Evolutionary conservation across 2,113 vertebrate genomes (phyloP).

Genomic region (Gyps fulvus): DNA sequence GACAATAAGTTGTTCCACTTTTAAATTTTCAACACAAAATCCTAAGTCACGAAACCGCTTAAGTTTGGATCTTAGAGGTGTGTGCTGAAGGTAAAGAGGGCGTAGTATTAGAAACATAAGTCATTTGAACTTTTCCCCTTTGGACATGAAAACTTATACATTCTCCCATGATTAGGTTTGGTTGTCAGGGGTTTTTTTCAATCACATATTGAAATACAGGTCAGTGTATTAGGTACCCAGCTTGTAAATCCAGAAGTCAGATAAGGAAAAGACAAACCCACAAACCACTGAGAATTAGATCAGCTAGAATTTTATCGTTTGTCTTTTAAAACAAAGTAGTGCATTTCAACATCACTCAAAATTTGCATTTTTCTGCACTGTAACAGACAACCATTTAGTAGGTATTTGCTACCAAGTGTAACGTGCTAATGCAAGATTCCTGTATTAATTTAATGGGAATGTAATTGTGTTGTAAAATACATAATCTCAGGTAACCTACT

Average conservation of each 20-base stretch:
- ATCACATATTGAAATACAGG: not conserved
- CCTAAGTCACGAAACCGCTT: not conserved
- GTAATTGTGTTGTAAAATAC: slow-evolving; percentile 73
- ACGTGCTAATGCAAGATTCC: slow-evolving; percentile 49
- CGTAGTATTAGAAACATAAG: not conserved
- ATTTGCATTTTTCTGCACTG: slow-evolving; percentile 57
- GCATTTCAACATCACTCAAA: slow-evolving; percentile 31
- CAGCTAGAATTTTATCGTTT: slow-evolving; percentile 40
- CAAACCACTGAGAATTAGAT: not conserved
- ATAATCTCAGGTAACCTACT: slow-evolving; percentile 56
- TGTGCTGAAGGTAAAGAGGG: not conserved
- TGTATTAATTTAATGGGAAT: slow-evolving; percentile 64
- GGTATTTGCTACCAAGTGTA: slow-evolving; percentile 43
- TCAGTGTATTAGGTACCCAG: not conserved
- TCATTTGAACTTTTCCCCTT: not conserved
- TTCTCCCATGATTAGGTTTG: not conserved
- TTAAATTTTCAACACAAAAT: not conserved
- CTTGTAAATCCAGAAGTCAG: not conserved
- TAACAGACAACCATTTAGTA: slow-evolving; percentile 54
- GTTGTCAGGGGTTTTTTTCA: not conserved
- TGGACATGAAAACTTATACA: not conserved
- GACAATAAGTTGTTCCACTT: not conserved
- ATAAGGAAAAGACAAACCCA: not conserved
- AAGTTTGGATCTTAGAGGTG: not conserved
- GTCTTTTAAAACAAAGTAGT: slow-evolving; percentile 13